Base-by-base conservation (phyloP, 2,888 invertebrate species). In the Deroplatys truncata region DNA sequence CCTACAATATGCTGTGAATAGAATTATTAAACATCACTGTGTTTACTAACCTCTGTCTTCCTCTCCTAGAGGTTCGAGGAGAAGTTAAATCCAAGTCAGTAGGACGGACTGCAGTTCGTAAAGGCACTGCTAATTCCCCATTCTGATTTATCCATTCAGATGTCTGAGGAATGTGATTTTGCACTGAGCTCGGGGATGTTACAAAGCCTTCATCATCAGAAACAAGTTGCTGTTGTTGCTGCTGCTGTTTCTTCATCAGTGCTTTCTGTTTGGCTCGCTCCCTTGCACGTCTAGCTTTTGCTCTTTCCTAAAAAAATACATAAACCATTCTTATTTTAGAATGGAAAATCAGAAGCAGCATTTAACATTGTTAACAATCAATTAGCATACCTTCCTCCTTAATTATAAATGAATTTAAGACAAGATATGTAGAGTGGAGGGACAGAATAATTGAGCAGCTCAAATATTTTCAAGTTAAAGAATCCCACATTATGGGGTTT, bases 261-360 rank as follows among this genome's bases (percentile, higher is more conserved):
- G 96, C 95, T 92, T 95, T 96, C 91, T 95, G 95, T 90, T 96
- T 92, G 7, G 96, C 96, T 91, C 95, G 94, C 92, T 97, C 97
- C 91, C 96, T 95, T 13, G 96, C 96, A 91, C 96, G 94, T 92
- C 95, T 95, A 2, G 96, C 95, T 93, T 96, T 96, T 28, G 96
- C 96, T 91, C 96, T 95, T 93, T 97, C 97, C 94, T 96, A 93
- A 0, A 91, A 90, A 90, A 83, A 43, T 89, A 20, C 15, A 28
- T 43, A 43, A 43, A 43, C 8, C 1, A 10, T 43, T 31, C 31
- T 43, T 43, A 43, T 43, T 43, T 13, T 43, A 43, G 13, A 3
- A 13, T 1, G 10, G 43, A 43, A 13, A 43, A 43, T 43, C 43
- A 13, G 43, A 35, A 8, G 35, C 35, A 35, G 35, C 35, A 35